Conservation (phyloP, 2,888 invertebrate species). For the Autographa gamma region DNA sequence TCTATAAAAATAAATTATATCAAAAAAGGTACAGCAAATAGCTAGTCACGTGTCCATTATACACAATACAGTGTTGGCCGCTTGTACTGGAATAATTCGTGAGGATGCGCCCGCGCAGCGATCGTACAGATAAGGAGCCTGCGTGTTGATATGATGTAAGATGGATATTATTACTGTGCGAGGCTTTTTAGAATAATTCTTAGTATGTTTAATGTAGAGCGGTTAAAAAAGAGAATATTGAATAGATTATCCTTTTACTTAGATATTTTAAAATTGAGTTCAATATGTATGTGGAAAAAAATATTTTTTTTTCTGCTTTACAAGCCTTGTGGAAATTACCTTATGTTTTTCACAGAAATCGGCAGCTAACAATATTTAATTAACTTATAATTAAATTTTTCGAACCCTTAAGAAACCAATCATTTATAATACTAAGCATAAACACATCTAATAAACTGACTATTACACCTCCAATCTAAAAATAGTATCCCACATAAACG, state of each 20-base stretch:
- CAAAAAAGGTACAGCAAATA: neutral
- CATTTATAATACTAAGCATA: conserved; percentile 12
- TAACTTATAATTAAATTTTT: neutral
- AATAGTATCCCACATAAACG: conserved; percentile 16
- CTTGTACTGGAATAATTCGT: conserved; percentile 81
- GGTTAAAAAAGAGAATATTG: no score
- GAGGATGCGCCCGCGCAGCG: conserved; percentile 70
- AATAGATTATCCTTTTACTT: no score
- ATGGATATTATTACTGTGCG: conserved; percentile 24
- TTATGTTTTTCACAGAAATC: no score
- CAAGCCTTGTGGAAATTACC: no score
- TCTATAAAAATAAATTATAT: neutral
- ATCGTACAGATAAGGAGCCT: conserved; percentile 64
- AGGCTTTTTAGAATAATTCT: conserved; percentile 19
- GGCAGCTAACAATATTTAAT: no score
- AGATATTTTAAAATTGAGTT: no score
- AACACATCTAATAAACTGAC: conserved; percentile 9
- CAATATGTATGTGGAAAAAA: no score
- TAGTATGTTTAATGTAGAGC: no score
- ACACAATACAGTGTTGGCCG: conserved; percentile 56
- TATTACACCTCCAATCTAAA: conserved; percentile 10
- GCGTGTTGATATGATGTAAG: conserved; percentile 48
- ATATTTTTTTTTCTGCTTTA: no score
- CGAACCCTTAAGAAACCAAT: neutral
- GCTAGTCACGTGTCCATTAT: conserved; percentile 71